A percentile compares a stretch with the other conserved stretches of the same genome.
Conservation (phyloP, 2,888 invertebrate genomes). For the Rhaphigaster nebulosa region DNA sequence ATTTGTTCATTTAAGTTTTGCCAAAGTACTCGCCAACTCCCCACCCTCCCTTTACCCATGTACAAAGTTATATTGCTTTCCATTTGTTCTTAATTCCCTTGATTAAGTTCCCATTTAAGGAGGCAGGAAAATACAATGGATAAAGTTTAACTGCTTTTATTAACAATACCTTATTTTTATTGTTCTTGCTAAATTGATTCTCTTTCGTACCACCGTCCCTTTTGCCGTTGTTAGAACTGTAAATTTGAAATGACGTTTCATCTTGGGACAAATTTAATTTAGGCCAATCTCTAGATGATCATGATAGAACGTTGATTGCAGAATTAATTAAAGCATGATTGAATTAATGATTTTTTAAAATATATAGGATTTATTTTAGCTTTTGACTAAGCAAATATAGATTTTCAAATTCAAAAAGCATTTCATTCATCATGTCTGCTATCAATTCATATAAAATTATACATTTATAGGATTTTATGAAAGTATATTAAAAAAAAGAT, state of each 20-base stretch:
- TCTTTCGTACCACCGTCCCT: neutral
- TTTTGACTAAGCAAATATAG: neutral
- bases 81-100: slow-evolving; percentile 61
- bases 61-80: slow-evolving; percentile 61
- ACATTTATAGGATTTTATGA: too few species aligned
- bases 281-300: neutral
- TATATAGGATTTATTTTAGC: neutral
- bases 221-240: neutral
- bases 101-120: slow-evolving; percentile 58
- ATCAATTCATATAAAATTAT: too few species aligned
- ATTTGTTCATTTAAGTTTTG: slow-evolving; percentile 64
- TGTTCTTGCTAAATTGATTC: slow-evolving; percentile 46
- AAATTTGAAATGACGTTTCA: slow-evolving; percentile 22
- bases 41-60: slow-evolving; percentile 58
- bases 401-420: neutral
- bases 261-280: neutral
- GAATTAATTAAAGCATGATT: neutral
- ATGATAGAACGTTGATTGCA: neutral
- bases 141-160: slow-evolving; percentile 47
- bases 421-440: too few species aligned
- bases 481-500: too few species aligned
- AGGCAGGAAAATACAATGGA: slow-evolving; percentile 45
- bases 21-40: slow-evolving; percentile 48
- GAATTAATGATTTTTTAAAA: neutral
- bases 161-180: slow-evolving; percentile 50